Evolutionary conservation across 92 coral and sea anemone genomes (phyloP).

Genomic region (Pocillopora meandrina): DNA sequence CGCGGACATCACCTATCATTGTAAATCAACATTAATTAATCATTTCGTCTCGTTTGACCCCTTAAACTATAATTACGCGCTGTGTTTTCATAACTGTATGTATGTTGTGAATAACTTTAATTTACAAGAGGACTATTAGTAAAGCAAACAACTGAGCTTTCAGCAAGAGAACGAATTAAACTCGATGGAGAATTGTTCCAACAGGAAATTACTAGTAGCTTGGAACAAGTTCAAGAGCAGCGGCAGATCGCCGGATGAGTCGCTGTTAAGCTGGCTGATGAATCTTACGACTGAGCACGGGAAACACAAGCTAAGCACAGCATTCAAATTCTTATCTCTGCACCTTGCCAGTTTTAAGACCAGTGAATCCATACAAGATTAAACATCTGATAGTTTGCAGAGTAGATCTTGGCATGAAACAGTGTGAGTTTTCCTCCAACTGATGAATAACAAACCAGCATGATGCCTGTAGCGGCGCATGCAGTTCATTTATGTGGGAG

Average conservation of each 20-base stretch:
- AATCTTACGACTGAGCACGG: constrained; percentile 24
- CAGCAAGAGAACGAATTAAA: constrained; percentile 21
- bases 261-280: constrained; percentile 35
- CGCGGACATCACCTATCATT: constrained; percentile 26
- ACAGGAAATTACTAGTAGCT: constrained; percentile 24
- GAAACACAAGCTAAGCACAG: constrained; percentile 21
- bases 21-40: constrained; percentile 19
- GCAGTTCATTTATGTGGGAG: constrained; percentile 31
- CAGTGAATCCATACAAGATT: background rate
- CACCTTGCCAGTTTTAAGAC: constrained; percentile 7
- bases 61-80: constrained; percentile 46
- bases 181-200: background rate
- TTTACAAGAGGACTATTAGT: constrained; percentile 65
- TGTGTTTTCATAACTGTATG: constrained; percentile 58
- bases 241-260: constrained; percentile 30
- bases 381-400: background rate
- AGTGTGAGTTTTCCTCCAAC: constrained; percentile 24
- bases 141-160: constrained; percentile 60
- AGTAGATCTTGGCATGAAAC: background rate
- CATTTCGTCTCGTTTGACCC: constrained; percentile 38
- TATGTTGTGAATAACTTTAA: constrained; percentile 60
- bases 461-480: constrained; percentile 10
- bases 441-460: constrained; percentile 25
- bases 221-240: constrained; percentile 40
- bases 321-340: constrained; percentile 35